Percentiles rank a stretch among this genome's conserved stretches.
Evolutionary conservation across 2,113 vertebrate species (phyloP).

Genomic region (Bubo scandiacus): DNA sequence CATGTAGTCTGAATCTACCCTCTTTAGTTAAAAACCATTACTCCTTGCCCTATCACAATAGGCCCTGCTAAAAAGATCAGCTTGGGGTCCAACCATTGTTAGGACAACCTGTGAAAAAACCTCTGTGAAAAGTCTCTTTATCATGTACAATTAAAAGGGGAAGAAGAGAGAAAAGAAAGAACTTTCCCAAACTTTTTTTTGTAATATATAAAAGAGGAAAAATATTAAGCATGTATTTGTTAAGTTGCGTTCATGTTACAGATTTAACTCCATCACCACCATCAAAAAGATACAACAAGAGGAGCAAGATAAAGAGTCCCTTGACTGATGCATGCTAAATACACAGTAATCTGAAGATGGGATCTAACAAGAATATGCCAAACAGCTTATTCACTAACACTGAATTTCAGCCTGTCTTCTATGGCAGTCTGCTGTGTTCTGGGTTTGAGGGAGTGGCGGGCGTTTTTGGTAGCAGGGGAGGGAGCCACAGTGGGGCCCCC

Average conservation of each 20-base stretch:
- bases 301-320: neutral
- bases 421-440: neutral
- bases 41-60: accelerated
- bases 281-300: neutral
- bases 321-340: neutral
- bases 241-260: neutral
- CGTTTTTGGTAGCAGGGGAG: too few relatives aligned
- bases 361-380: neutral
- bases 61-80: neutral
- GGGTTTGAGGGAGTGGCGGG: too few relatives aligned
- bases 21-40: neutral
- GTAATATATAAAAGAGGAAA: neutral
- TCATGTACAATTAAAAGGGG: neutral
- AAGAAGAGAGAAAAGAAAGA: neutral
- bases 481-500: too few relatives aligned
- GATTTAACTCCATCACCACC: neutral
- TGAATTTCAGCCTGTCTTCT: neutral
- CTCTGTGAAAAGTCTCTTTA: neutral
- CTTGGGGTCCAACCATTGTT: neutral
- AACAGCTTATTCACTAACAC: neutral
- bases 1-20: neutral
- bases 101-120: neutral
- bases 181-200: neutral
- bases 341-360: neutral
- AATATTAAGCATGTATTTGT: neutral